These are phyloP conservation scores for Pangasius sanitwongsei DNA, from an alignment of 2,797 vertebrate species.

Conservation along the genomic window DNA sequence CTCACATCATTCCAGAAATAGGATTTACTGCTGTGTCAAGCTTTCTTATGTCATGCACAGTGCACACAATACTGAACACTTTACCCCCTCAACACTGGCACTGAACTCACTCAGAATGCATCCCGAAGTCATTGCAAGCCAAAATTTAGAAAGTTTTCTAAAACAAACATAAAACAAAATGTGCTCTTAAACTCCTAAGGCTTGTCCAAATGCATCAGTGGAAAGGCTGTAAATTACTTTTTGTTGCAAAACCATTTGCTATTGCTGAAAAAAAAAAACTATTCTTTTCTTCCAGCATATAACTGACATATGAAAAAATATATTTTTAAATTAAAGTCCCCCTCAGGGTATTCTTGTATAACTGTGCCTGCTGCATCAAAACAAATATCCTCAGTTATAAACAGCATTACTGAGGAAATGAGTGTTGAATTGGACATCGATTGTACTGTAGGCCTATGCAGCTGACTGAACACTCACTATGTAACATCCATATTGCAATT, in stretches of 20 bases:
- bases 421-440: constrained; percentile 14
- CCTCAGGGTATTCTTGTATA: constrained; percentile 8
- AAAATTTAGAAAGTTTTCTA: constrained; percentile 18
- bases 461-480: constrained; percentile 18
- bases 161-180: constrained; percentile 18
- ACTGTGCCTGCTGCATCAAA: constrained; percentile 24
- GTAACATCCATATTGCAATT: constrained; percentile 12
- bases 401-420: constrained; percentile 23
- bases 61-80: constrained; percentile 9
- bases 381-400: constrained; percentile 31
- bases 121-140: constrained; percentile 7
- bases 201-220: not conserved
- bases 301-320: constrained; percentile 27
- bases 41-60: not conserved
- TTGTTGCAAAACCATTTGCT: constrained; percentile 8
- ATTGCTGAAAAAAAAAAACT: not conserved
- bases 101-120: constrained; percentile 5
- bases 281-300: constrained; percentile 4
- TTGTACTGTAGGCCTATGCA: not conserved
- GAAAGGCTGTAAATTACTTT: constrained; percentile 22
- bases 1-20: not conserved
- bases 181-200: constrained; percentile 10
- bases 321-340: constrained; percentile 27
- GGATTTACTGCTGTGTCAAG: constrained; percentile 13
- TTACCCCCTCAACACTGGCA: not conserved